Evolutionary conservation across 2,797 vertebrate species (phyloP).

Genomic region (Anguilla obscura): DNA sequence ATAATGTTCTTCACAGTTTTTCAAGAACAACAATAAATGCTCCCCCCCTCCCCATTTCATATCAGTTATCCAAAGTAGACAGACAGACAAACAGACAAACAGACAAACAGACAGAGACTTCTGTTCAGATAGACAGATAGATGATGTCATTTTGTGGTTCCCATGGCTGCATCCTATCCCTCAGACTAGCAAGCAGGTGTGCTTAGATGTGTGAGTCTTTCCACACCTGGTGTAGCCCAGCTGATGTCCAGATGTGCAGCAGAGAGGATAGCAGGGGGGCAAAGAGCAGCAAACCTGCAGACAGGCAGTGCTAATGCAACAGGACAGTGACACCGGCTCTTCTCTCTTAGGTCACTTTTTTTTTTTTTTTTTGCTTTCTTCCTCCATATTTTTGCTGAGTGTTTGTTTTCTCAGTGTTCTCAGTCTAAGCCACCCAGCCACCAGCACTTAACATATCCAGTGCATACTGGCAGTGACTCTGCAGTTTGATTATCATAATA

Average conservation of each 20-base stretch:
- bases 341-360: background rate
- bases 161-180: background rate
- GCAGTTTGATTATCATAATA: background rate
- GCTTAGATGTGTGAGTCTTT: background rate
- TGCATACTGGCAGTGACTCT: background rate
- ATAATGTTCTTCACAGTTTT: background rate
- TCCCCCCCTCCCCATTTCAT: background rate
- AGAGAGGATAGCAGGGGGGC: background rate
- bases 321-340: background rate
- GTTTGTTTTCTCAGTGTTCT: background rate
- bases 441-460: background rate
- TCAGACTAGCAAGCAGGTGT: background rate
- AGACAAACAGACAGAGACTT: background rate
- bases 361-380: background rate
- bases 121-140: background rate
- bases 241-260: background rate
- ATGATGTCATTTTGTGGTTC: background rate
- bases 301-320: background rate
- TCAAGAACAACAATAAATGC: background rate
- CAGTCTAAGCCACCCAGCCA: slow-evolving; percentile 4
- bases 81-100: background rate
- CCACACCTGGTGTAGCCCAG: background rate
- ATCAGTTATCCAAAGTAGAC: background rate
- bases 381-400: background rate
- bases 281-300: background rate